These are phyloP conservation scores for Tromatobia lineatoria DNA, from an alignment of 2,888 invertebrate species.

Conservation along the genomic window DNA sequence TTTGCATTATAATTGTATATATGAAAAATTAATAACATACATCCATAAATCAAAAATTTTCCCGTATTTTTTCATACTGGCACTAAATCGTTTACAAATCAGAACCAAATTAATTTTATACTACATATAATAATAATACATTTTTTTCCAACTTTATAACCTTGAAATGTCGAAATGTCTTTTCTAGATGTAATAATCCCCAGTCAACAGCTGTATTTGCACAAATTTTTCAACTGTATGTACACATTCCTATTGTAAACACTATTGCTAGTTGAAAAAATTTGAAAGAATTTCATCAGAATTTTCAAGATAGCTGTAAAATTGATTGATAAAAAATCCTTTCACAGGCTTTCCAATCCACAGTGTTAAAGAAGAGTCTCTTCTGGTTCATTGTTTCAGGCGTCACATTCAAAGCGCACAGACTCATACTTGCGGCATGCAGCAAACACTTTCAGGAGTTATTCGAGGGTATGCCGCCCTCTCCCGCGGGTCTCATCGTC, in stretches of 20 bases:
- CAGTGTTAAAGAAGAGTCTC: conserved; percentile 9
- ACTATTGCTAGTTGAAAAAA: background rate
- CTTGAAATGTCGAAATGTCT: background rate
- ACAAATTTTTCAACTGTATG: background rate
- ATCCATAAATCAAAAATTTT: too few relatives aligned
- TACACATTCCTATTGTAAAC: background rate
- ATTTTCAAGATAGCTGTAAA: background rate
- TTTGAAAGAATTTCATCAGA: background rate
- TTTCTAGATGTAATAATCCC: background rate
- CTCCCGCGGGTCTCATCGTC: conserved; percentile 93
- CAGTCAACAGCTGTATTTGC: background rate
- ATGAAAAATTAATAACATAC: too few relatives aligned
- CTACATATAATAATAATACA: too few relatives aligned
- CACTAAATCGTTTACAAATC: too few relatives aligned
- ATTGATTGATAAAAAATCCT: background rate
- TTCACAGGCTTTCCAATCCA: background rate
- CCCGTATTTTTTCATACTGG: too few relatives aligned
- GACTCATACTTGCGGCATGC: conserved; percentile 96
- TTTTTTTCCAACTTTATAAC: background rate
- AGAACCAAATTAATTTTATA: too few relatives aligned
- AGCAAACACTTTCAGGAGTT: conserved; percentile 97
- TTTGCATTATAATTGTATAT: too few relatives aligned
- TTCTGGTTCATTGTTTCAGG: conserved; percentile 86
- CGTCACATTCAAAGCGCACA: conserved; percentile 96
- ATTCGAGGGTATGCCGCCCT: conserved; percentile 94